phyloP scores from a whole-genome alignment of 2,797 vertebrate genomes.

The Phrynocephalus guinanensis region DNA sequence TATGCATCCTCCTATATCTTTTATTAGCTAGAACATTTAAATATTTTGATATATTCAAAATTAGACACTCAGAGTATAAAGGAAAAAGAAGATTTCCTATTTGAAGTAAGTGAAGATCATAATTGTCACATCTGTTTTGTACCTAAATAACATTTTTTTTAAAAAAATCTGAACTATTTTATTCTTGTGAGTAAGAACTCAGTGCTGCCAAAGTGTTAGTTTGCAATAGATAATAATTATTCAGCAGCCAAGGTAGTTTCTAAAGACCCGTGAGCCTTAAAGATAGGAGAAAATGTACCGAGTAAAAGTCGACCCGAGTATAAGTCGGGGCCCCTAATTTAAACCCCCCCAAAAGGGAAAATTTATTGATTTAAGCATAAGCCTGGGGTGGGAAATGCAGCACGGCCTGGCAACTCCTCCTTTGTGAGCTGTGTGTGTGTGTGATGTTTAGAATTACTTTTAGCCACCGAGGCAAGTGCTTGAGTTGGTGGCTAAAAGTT shows the following conservation, averaged over 20 bases:
- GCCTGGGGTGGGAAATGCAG: no score
- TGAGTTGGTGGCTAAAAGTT: no score
- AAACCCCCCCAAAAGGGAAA: no score
- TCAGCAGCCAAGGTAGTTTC: not conserved
- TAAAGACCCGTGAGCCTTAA: not conserved
- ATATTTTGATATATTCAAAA: slow-evolving; percentile 13
- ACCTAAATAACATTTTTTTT: not conserved
- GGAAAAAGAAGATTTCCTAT: not conserved
- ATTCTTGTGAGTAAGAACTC: not conserved
- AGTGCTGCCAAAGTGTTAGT: not conserved
- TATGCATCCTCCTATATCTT: not conserved
- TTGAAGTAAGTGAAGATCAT: not conserved
- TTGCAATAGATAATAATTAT: not conserved
- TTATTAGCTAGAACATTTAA: not conserved
- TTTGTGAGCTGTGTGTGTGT: no score
- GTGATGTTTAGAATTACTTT: no score
- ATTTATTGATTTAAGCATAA: no score
- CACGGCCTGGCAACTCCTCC: no score
- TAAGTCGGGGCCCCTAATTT: no score
- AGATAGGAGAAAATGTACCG: not conserved
- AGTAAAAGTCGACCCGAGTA: no score
- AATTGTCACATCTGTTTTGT: slow-evolving; percentile 4
- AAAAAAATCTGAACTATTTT: not conserved
- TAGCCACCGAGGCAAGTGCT: no score
- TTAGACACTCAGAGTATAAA: not conserved